Percentiles rank a stretch among this genome's conserved stretches.
Evolutionary conservation across 2,888 invertebrate genomes (phyloP).

Genomic region (Zaprionus obscuricornis): DNA sequence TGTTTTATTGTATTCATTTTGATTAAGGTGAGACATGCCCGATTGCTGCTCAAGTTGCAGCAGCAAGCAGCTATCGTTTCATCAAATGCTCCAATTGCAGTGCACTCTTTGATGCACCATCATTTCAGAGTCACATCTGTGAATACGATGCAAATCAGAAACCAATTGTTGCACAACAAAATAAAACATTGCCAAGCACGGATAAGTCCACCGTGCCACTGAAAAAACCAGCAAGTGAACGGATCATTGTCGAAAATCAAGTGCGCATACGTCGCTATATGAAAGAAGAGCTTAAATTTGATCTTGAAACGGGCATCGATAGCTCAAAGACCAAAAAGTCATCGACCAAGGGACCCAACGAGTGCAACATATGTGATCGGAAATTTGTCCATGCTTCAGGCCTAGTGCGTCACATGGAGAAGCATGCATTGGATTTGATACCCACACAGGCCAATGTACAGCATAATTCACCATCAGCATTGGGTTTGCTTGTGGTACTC

Average conservation of each 20-base stretch:
- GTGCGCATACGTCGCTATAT: conserved; percentile 81
- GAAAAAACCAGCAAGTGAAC: conserved; percentile 56
- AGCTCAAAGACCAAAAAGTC: conserved; percentile 45
- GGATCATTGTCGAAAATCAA: conserved; percentile 81
- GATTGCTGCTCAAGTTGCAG: neutral
- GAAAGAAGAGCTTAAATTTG: conserved; percentile 82
- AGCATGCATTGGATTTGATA: conserved; percentile 81
- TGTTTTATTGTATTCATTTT: no score
- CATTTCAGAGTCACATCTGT: conserved; percentile 76
- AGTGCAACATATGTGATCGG: conserved; percentile 82
- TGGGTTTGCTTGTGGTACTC: conserved; percentile 70
- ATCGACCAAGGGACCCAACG: conserved; percentile 76
- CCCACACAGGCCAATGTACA: conserved; percentile 52
- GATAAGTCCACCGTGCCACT: neutral
- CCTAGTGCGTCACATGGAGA: conserved; percentile 82
- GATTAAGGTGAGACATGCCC: neutral
- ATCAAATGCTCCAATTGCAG: conserved; percentile 79
- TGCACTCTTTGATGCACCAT: conserved; percentile 61
- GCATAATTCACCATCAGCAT: conserved; percentile 23
- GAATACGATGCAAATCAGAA: conserved; percentile 67
- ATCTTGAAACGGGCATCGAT: conserved; percentile 59
- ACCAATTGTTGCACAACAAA: conserved; percentile 21
- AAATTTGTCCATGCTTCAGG: conserved; percentile 83
- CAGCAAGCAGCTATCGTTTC: conserved; percentile 31
- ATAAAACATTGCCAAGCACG: no score